Evolutionary conservation across 2,797 vertebrate genomes (phyloP).

Genomic region (Hydrocynus forskahlii): DNA sequence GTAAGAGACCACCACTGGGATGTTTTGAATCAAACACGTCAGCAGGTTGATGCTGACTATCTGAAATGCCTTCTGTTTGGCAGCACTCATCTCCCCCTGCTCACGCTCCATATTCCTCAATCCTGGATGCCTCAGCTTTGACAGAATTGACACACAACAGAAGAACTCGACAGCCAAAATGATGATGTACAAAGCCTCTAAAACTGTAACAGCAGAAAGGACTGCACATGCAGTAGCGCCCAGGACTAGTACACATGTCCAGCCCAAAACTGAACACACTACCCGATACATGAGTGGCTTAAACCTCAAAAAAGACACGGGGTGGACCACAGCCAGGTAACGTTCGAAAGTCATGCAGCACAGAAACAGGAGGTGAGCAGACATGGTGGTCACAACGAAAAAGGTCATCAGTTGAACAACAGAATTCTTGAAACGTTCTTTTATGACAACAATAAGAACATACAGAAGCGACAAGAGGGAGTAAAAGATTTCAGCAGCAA

Average conservation of each 20-base stretch:
- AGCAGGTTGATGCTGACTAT: not conserved
- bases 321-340: constrained; percentile 15
- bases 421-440: too few species aligned
- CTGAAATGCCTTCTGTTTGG: not conserved
- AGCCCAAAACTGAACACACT: not conserved
- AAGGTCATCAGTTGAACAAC: not conserved
- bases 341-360: constrained; percentile 17
- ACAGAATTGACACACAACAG: not conserved
- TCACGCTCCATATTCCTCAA: not conserved
- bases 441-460: too few species aligned
- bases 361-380: not conserved
- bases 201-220: not conserved
- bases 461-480: too few species aligned
- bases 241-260: not conserved
- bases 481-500: too few species aligned
- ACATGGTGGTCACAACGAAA: not conserved
- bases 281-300: constrained; percentile 13
- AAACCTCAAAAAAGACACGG: constrained; percentile 4
- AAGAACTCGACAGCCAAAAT: not conserved
- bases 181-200: not conserved
- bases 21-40: not conserved
- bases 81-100: not conserved
- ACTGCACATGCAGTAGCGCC: too few species aligned
- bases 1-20: not conserved
- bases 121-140: not conserved